Percentiles rank a stretch among this genome's conserved stretches.
Evolutionary conservation across 2,888 invertebrate genomes (phyloP).

Genomic region (Myopa testacea): DNA sequence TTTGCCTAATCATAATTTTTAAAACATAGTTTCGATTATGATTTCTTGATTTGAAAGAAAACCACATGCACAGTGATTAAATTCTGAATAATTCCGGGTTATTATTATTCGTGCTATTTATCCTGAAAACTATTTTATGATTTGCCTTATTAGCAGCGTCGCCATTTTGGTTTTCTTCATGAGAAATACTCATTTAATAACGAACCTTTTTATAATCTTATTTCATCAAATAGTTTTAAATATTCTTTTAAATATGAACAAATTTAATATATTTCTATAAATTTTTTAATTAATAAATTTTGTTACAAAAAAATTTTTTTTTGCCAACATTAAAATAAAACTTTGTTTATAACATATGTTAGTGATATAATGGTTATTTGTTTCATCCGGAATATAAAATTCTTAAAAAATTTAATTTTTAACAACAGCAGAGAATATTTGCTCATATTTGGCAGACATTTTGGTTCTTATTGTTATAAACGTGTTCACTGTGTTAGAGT

Average conservation of each 20-base stretch:
- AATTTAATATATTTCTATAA: not conserved
- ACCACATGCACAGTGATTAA: not conserved
- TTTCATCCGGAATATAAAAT: not conserved
- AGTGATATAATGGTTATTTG: too few species aligned
- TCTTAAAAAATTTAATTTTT: not conserved
- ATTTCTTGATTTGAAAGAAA: not conserved
- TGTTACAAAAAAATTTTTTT: not conserved
- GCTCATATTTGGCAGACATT: constrained; percentile 50
- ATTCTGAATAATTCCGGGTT: not conserved
- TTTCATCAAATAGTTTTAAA: not conserved
- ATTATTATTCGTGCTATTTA: not conserved
- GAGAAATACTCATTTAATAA: too few species aligned
- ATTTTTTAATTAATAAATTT: constrained; percentile 13
- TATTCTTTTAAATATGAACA: not conserved
- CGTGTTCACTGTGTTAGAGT: constrained; percentile 29
- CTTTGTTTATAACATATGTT: not conserved
- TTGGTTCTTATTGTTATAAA: constrained; percentile 50
- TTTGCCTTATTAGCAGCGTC: not conserved
- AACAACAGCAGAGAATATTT: not conserved
- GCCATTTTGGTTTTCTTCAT: constrained; percentile 30
- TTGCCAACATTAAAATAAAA: not conserved
- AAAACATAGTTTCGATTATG: not conserved
- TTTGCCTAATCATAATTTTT: not conserved
- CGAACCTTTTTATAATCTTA: too few species aligned
- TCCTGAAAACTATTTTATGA: not conserved